phyloP scores from a whole-genome alignment of 2,113 vertebrate species.

The Spheniscus mendiculus region DNA sequence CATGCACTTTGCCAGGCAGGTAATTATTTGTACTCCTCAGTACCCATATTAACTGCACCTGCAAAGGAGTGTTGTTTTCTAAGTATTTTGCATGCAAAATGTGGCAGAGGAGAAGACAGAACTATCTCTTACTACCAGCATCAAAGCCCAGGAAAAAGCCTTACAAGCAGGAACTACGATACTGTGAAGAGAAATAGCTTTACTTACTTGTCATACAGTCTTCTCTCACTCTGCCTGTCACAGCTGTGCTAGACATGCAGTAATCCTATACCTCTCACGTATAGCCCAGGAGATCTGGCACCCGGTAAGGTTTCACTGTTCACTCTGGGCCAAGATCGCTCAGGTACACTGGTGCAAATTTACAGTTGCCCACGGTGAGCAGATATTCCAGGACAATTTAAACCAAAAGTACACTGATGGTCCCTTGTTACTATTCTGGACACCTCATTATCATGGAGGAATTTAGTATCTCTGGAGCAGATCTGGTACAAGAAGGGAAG shows the following conservation, averaged over 20 bases:
- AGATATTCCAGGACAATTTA: background rate
- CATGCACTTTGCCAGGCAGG: background rate
- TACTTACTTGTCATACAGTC: background rate
- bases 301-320: conserved; percentile 41
- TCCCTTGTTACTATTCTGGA: conserved; percentile 45
- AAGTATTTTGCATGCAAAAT: background rate
- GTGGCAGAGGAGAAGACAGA: background rate
- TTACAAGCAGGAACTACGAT: background rate
- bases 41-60: background rate
- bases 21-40: background rate
- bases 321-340: background rate
- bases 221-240: background rate
- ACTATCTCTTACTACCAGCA: background rate
- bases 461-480: conserved; percentile 48
- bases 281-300: conserved; percentile 3
- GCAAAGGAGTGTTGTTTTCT: background rate
- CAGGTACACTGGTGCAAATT: background rate
- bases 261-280: background rate
- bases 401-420: background rate
- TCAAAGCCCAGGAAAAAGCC: background rate
- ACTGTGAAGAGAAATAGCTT: background rate
- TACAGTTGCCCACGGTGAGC: background rate
- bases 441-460: conserved; percentile 60
- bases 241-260: conserved; percentile 23
- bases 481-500: background rate